phyloP scores from a whole-genome alignment of 2,888 invertebrate genomes.

The Idaea aversata region DNA sequence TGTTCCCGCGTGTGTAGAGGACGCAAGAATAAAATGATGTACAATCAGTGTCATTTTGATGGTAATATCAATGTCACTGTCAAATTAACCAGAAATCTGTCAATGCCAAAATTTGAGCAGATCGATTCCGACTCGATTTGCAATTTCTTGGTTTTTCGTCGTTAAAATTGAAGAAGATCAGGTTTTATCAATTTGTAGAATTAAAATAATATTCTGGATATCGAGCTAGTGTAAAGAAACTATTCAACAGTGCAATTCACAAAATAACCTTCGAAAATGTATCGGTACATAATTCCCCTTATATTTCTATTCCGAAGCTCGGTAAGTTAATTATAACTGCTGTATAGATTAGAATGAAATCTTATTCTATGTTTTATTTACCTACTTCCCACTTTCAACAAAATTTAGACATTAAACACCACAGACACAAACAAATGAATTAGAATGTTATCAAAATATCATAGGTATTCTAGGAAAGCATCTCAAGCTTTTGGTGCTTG shows the following conservation, averaged over 20 bases:
- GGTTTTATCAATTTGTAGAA: not conserved
- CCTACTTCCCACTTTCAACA: too few species aligned
- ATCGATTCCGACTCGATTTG: not conserved
- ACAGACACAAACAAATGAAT: too few species aligned
- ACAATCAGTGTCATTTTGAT: too few species aligned
- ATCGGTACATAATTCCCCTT: constrained; percentile 22
- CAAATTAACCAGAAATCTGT: not conserved
- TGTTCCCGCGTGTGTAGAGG: not conserved
- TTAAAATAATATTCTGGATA: not conserved
- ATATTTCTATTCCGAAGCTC: constrained; percentile 35
- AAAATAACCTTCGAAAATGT: constrained; percentile 25
- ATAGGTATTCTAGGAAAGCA: not conserved
- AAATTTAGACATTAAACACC: too few species aligned
- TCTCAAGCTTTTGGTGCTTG: too few species aligned
- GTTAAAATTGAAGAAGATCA: not conserved
- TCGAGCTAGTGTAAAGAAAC: not conserved
- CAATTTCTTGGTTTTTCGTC: not conserved
- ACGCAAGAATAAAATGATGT: too few species aligned
- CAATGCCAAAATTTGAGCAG: too few species aligned
- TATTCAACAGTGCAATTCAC: not conserved
- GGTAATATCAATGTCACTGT: not conserved
- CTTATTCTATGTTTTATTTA: too few species aligned
- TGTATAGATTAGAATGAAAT: not conserved
- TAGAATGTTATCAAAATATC: too few species aligned
- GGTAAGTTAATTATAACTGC: constrained; percentile 27